phyloP scores from a whole-genome alignment of 2,888 invertebrate species.

The Eucera pruinosa region DNA sequence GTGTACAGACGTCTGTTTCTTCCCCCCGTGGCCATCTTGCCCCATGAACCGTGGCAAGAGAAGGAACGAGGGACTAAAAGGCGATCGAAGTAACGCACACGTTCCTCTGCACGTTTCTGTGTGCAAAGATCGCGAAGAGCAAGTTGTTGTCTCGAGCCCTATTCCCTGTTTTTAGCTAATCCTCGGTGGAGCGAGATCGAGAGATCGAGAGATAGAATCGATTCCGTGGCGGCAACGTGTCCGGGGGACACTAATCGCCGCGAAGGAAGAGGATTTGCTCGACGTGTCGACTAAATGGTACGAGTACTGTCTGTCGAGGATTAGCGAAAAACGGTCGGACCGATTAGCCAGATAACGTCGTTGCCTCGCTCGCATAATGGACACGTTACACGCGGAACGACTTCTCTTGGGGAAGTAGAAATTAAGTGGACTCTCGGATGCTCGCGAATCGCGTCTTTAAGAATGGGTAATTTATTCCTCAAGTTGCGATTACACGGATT shows the following conservation, averaged over 20 bases:
- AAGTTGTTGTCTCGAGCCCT: constrained; percentile 25
- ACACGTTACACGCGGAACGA: constrained; percentile 41
- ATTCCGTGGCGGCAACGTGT: constrained; percentile 57
- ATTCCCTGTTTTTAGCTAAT: constrained; percentile 71
- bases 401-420: constrained; percentile 6
- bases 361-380: constrained; percentile 41
- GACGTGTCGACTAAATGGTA: constrained; percentile 63
- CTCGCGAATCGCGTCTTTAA: background rate
- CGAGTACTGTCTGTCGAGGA: constrained; percentile 59
- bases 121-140: background rate
- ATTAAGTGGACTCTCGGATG: constrained; percentile 1
- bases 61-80: constrained; percentile 27
- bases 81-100: constrained; percentile 49
- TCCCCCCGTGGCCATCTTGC: constrained; percentile 6
- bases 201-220: constrained; percentile 73
- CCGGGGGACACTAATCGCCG: constrained; percentile 65
- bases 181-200: constrained; percentile 50
- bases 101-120: background rate
- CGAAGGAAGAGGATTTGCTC: constrained; percentile 63
- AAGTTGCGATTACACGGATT: background rate
- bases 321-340: constrained; percentile 59
- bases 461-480: background rate
- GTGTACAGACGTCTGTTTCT: constrained; percentile 74
- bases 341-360: constrained; percentile 60
- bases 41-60: background rate